Evolutionary conservation across 64 coral and sea anemone species (phyloP).

Genomic region (Platygyra sinensis): DNA sequence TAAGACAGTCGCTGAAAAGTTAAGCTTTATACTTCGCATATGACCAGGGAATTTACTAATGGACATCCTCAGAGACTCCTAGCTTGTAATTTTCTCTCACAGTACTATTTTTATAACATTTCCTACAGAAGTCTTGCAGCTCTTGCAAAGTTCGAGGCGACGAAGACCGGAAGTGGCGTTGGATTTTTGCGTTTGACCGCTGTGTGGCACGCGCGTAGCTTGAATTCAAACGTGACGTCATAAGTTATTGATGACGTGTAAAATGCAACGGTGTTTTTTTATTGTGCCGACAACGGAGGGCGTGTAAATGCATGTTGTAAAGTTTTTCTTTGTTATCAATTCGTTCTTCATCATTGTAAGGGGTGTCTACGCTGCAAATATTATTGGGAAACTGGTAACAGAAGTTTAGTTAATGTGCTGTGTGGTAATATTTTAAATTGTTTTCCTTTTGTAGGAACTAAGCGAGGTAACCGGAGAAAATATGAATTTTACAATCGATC

Average conservation of each 20-base stretch:
- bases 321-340: neutral
- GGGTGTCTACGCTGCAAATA: no score
- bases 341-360: no score
- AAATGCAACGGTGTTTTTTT: conserved; percentile 23
- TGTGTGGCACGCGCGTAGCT: neutral
- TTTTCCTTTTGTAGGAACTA: neutral
- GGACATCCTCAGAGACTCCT: no score
- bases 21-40: no score
- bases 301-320: neutral
- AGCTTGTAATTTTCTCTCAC: no score
- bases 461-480: conserved; percentile 37
- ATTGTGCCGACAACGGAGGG: conserved; percentile 4
- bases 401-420: neutral
- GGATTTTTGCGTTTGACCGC: no score
- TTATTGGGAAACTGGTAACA: neutral
- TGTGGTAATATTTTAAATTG: neutral
- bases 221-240: conserved; percentile 9
- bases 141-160: no score
- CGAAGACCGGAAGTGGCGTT: no score
- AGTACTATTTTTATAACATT: no score
- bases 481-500: conserved; percentile 36
- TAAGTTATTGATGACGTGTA: conserved; percentile 14
- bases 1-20: no score
- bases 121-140: no score
- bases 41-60: no score